Evolutionary conservation across 2,113 vertebrate species (phyloP), one percentile per base, ranked within the genome.

Genomic region (Lucifuga dentata): DNA sequence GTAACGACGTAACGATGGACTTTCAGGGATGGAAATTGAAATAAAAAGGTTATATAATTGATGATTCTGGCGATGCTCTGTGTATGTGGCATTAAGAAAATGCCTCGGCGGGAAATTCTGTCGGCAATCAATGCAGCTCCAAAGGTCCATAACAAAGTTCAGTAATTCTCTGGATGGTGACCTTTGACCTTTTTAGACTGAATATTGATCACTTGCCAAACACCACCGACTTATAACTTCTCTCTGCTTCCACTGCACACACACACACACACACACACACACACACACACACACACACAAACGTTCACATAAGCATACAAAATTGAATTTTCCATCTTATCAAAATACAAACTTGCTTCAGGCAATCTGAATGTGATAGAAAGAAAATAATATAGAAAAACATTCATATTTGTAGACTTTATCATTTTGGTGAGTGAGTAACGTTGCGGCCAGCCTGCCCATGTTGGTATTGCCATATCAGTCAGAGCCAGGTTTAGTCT

Each of bases 291-390:
- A 56, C 19, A 21, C 21, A 36, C 39, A 55, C 20, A 41, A 1
- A 55, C 11, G 3, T 46, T n/a, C n/a, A n/a, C n/a, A n/a, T n/a
- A n/a, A n/a, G 62, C 41, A 41, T 36, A 59, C 38, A 45, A 44
- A 80, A 79, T 79, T 82, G 29, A 73, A 67, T 79, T 76, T 75
- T 24, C 50, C 58, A n/a, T 51, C 68, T 67, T 67, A 77, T 74
- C 55, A 55, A 69, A 82, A 74, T 62, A 45, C 51, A 38, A 55
- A 77, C 61, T 39, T 39, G 39, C 68, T 70, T 13, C 19, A 24
- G 59, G 76, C 76, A 51, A 49, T 56, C 39, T 46, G 35, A 56
- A 74, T 63, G 35, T 53, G 44, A 67, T 52, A 53, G 23, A 71
- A 56, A 53, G 53, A 53, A 57, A 80, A 84, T 74, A 68, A 71